Conservation (phyloP, 2,888 invertebrate genomes). For the Acronicta leporina region DNA sequence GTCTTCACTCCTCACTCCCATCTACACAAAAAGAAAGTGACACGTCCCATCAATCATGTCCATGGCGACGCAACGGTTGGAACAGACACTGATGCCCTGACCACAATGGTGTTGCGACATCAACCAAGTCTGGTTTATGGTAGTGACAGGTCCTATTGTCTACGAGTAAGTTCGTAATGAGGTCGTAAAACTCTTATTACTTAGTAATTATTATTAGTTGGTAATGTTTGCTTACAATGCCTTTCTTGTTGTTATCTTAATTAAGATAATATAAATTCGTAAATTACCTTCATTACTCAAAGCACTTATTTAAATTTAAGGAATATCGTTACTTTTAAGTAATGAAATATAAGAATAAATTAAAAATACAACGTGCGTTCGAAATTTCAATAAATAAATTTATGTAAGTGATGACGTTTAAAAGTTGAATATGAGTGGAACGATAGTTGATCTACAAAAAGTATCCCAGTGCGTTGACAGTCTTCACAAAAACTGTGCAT, state of each 20-base stretch:
- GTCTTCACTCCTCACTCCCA: slow-evolving; percentile 32
- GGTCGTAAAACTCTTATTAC: slow-evolving; percentile 1
- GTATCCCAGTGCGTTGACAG: not conserved
- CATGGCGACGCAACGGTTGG: slow-evolving; percentile 5
- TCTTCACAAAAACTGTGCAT: not conserved
- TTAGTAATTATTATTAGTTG: not conserved
- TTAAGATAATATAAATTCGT: no score
- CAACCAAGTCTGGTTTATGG: slow-evolving; percentile 8
- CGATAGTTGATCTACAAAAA: slow-evolving; percentile 6
- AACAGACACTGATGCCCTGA: slow-evolving; percentile 26
- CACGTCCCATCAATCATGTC: slow-evolving; percentile 50
- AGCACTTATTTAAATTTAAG: no score
- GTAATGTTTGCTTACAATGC: no score
- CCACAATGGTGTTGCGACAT: slow-evolving; percentile 10
- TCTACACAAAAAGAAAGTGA: slow-evolving; percentile 53
- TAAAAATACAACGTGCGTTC: no score
- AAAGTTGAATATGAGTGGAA: slow-evolving; percentile 7
- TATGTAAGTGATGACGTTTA: not conserved
- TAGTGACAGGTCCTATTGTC: slow-evolving; percentile 4
- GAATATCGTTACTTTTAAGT: no score
- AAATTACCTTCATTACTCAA: no score
- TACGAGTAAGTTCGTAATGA: slow-evolving; percentile 4
- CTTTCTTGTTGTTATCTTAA: no score
- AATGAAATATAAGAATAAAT: no score
- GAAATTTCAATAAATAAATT: no score